Conservation (phyloP, 2,888 invertebrate genomes). For the Cryptosula pallasiana region DNA sequence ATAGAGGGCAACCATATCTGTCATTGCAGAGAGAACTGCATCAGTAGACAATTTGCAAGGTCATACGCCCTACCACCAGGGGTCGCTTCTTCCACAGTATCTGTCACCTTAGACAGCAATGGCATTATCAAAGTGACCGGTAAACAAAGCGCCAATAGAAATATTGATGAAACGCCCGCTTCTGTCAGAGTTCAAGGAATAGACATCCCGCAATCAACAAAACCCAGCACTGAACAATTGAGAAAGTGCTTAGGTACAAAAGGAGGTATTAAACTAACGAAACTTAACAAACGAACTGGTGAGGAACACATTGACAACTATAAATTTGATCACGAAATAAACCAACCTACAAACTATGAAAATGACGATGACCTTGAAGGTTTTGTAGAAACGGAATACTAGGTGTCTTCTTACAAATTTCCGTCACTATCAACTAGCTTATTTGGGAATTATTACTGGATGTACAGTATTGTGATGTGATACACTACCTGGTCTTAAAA, state of each 20-base stretch:
- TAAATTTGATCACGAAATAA: neutral
- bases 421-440: no score
- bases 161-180: neutral
- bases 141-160: neutral
- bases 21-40: constrained; percentile 14
- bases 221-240: neutral
- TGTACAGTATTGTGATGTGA: no score
- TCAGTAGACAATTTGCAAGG: neutral
- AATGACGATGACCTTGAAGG: neutral
- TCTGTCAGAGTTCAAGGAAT: neutral
- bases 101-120: neutral
- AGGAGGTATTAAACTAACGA: constrained; percentile 10
- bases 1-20: constrained; percentile 4
- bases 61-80: neutral
- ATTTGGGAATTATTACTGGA: no score
- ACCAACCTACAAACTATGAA: neutral
- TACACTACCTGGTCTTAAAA: no score
- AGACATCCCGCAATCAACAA: constrained; percentile 7
- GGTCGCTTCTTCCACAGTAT: neutral
- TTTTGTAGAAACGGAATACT: constrained; percentile 5
- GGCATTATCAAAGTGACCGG: neutral
- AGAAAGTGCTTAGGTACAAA: neutral
- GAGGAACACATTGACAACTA: neutral
- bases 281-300: constrained; percentile 7
- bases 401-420: neutral